Evolutionary conservation across 2,888 invertebrate genomes (phyloP).

Genomic region (Neoitamus cyanurus): DNA sequence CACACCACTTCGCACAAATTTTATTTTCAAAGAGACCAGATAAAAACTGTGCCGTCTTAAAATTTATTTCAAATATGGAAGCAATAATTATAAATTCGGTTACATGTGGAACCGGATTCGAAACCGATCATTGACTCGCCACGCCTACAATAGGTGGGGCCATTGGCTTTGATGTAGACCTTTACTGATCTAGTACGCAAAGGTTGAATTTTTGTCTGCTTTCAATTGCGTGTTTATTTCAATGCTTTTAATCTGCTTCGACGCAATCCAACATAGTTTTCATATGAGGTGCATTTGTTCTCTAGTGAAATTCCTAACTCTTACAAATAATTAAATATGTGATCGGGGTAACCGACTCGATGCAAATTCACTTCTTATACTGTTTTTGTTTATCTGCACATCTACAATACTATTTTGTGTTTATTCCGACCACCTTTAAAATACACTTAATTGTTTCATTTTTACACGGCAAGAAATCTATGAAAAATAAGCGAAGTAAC

Average conservation of each 20-base stretch:
- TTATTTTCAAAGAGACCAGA: not conserved
- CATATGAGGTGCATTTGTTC: too few relatives aligned
- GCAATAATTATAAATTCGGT: slow-evolving; percentile 37
- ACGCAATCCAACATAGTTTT: too few relatives aligned
- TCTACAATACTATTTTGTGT: too few relatives aligned
- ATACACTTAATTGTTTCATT: too few relatives aligned
- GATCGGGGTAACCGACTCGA: too few relatives aligned
- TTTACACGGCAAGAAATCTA: too few relatives aligned
- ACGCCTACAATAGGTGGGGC: slow-evolving; percentile 43
- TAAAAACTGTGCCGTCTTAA: not conserved
- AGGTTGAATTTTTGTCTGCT: not conserved
- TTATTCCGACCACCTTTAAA: too few relatives aligned
- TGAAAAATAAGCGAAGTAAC: too few relatives aligned
- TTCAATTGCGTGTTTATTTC: not conserved
- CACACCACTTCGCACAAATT: not conserved
- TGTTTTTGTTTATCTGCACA: too few relatives aligned
- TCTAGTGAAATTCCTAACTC: too few relatives aligned
- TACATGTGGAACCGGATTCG: slow-evolving; percentile 15
- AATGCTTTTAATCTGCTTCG: not conserved
- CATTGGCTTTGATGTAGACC: not conserved
- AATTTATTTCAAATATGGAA: not conserved
- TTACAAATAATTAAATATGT: too few relatives aligned
- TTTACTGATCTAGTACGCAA: not conserved
- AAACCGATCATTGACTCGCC: slow-evolving; percentile 23
- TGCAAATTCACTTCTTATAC: too few relatives aligned